A percentile compares a stretch with the other conserved stretches of the same genome.
These are phyloP conservation scores for Sesia apiformis DNA, from an alignment of 2,888 invertebrate species.

Conservation along the genomic window DNA sequence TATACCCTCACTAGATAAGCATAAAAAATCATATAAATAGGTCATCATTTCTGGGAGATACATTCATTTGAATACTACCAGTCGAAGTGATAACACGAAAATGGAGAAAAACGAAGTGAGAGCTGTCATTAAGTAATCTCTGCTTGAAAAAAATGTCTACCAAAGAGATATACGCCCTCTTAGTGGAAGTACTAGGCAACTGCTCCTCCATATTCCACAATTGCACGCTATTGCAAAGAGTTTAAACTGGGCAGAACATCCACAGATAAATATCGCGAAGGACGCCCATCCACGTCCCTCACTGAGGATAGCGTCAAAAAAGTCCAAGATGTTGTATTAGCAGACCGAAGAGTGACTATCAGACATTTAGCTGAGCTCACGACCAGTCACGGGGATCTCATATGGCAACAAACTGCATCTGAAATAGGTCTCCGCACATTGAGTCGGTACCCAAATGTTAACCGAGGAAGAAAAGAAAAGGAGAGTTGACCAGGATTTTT, in stretches of 20 bases:
- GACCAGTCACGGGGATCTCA: slow-evolving; percentile 1
- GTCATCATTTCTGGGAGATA: not conserved
- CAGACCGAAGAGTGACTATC: slow-evolving; percentile 12
- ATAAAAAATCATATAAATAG: too few relatives aligned
- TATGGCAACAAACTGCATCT: slow-evolving; percentile 7
- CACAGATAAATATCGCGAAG: slow-evolving; percentile 7
- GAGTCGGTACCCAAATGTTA: slow-evolving; percentile 17
- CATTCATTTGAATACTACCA: slow-evolving; percentile 5
- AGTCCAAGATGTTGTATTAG: slow-evolving; percentile 10
- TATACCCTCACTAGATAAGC: too few relatives aligned
- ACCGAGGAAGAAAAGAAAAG: slow-evolving; percentile 13
- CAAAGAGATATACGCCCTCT: slow-evolving; percentile 9
- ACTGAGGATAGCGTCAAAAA: slow-evolving; percentile 11
- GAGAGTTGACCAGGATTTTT: slow-evolving; percentile 5
- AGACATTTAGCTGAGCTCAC: slow-evolving; percentile 12
- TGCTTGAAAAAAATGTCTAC: slow-evolving; percentile 9
- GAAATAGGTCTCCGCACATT: slow-evolving; percentile 11
- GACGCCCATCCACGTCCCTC: slow-evolving; percentile 8
- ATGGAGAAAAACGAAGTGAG: slow-evolving; percentile 10
- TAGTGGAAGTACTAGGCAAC: slow-evolving; percentile 5
- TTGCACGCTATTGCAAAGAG: slow-evolving; percentile 7
- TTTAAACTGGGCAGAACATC: slow-evolving; percentile 8
- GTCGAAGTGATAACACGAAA: slow-evolving; percentile 3
- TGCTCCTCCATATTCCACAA: slow-evolving; percentile 9
- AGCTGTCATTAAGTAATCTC: slow-evolving; percentile 8